A percentile compares a stretch with the other conserved stretches of the same genome.
Evolutionary conservation across 37 sponge, comb jelly and placozoan species (phyloP).

Genomic region (Geodia barretti): DNA sequence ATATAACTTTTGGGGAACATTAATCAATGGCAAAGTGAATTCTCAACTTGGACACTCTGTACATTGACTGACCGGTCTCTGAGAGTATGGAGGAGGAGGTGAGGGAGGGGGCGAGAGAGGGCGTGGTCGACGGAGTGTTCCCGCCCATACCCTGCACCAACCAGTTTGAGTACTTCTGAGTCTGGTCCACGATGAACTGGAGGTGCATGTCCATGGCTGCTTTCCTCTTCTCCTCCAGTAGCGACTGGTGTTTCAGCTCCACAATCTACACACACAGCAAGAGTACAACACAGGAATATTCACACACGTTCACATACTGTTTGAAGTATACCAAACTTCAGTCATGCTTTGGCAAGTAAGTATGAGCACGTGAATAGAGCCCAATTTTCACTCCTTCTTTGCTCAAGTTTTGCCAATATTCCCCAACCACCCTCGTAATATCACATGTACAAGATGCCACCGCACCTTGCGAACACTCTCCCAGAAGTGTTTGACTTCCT

Average conservation of each 20-base stretch:
- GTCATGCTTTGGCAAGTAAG: not conserved
- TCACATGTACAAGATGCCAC: not conserved
- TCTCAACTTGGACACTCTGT: no score
- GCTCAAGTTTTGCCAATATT: no score
- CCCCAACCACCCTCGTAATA: not conserved
- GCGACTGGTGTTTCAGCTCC: constrained; percentile 74
- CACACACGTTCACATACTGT: not conserved
- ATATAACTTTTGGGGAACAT: no score
- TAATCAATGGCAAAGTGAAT: no score
- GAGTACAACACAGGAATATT: not conserved
- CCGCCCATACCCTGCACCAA: constrained; percentile 74
- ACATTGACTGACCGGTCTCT: not conserved
- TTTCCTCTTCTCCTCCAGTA: constrained; percentile 85
- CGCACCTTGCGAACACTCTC: constrained; percentile 73
- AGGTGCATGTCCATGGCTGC: constrained; percentile 90
- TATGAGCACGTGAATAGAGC: no score
- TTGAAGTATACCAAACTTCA: not conserved
- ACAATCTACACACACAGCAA: constrained; percentile 63
- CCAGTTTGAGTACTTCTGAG: constrained; percentile 97
- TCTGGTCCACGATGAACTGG: constrained; percentile 91
- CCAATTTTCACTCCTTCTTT: no score
- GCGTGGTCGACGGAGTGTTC: not conserved
- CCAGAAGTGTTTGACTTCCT: constrained; percentile 93
- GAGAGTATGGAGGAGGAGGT: not conserved
- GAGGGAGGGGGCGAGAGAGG: constrained; percentile 3